Evolutionary conservation across 2,797 vertebrate genomes (phyloP).

Genomic region (Thunnus albacares): DNA sequence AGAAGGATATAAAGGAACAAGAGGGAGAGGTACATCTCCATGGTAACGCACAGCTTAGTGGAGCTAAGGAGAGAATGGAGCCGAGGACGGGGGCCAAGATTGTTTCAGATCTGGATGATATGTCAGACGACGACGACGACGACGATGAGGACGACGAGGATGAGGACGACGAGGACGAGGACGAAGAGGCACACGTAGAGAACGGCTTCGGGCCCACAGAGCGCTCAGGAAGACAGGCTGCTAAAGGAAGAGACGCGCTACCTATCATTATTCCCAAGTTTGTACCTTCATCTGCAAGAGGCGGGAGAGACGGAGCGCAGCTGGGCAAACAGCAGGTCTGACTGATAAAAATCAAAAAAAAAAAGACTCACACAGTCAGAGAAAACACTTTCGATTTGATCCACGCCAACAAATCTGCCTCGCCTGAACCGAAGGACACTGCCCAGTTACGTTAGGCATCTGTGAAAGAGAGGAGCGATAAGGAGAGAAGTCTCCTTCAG

Average conservation of each 20-base stretch:
- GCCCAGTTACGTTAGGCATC: conserved; percentile 37
- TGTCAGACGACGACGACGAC: conserved; percentile 88
- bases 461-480: conserved; percentile 30
- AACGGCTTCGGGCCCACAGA: conserved; percentile 84
- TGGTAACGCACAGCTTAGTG: conserved; percentile 52
- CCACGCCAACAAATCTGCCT: conserved; percentile 81
- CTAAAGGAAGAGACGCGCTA: conserved; percentile 89
- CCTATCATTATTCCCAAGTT: conserved; percentile 90
- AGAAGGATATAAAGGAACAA: conserved; percentile 58
- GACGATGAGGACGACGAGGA: conserved; percentile 56
- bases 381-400: conserved; percentile 56
- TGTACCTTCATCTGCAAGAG: conserved; percentile 88
- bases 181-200: conserved; percentile 88
- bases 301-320: conserved; percentile 81
- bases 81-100: conserved; percentile 66
- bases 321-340: conserved; percentile 93
- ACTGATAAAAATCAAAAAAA: conserved; percentile 44
- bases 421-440: conserved; percentile 60
- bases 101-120: conserved; percentile 85
- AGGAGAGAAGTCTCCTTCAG: conserved; percentile 49
- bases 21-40: conserved; percentile 78
- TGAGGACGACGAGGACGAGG: conserved; percentile 49
- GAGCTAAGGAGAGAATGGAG: conserved; percentile 47
- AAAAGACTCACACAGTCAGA: conserved; percentile 21
- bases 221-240: conserved; percentile 77